Evolutionary conservation across 2,113 vertebrate species (phyloP).

Genomic region (Origma solitaria): DNA sequence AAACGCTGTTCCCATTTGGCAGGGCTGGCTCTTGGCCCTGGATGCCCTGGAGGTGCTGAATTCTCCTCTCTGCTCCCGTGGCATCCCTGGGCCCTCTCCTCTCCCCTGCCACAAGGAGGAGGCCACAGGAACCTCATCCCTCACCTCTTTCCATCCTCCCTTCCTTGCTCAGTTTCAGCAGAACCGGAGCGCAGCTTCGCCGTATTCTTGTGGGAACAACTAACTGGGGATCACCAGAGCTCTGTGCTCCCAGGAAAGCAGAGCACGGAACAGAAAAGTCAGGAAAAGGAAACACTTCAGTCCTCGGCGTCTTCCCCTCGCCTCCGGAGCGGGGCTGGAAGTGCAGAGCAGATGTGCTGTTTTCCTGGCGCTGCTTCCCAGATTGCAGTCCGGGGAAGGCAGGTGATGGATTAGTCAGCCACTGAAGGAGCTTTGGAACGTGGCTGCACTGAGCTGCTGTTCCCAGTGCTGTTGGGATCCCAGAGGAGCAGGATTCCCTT

Average conservation of each 20-base stretch:
- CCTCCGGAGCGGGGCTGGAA: not conserved
- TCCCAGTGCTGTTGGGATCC: not conserved
- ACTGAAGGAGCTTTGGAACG: not conserved
- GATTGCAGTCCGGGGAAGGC: not conserved
- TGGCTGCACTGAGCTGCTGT: not conserved
- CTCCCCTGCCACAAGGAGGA: not conserved
- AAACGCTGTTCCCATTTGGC: not conserved
- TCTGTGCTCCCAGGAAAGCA: not conserved
- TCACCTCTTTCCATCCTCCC: not conserved
- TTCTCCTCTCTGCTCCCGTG: not conserved
- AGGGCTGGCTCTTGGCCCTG: not conserved
- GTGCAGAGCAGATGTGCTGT: not conserved
- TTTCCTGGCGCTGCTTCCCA: not conserved
- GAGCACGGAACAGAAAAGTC: not conserved
- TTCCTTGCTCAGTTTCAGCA: not conserved
- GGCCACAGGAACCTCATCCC: not conserved
- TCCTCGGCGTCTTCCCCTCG: not conserved
- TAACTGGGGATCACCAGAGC: accelerated
- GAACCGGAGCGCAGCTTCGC: not conserved
- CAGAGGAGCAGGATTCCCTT: not conserved
- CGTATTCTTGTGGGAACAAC: not conserved
- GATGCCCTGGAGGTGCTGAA: not conserved
- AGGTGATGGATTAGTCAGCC: not conserved
- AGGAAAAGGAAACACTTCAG: not conserved
- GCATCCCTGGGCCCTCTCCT: not conserved